Base-by-base conservation (phyloP, 2,888 invertebrate genomes). In the Phymatocera aterrima region DNA sequence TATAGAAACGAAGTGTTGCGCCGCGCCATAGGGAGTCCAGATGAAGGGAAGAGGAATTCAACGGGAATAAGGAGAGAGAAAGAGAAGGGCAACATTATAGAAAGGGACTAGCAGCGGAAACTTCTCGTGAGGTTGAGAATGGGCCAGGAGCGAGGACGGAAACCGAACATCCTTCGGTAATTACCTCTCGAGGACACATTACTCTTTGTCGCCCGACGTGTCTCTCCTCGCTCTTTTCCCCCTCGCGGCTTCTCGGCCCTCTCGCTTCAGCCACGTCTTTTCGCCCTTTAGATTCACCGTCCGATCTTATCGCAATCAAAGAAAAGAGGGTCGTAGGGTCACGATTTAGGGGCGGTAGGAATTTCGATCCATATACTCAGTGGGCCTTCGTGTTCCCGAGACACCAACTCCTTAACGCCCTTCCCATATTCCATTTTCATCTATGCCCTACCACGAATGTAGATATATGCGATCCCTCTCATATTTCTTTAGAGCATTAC, bases 171-270 rank as follows among this genome's bases (percentile, higher is more conserved):
- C 83, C 84, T 83, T 82, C 77, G 82, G 84, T 84, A 84, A 84
- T 84, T 84, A 84, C 83, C 82, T 81, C 79, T 82, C 74, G 82
- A 83, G 82, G 81, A 80, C 80, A 79, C 83, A 84, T 84, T 84
- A 83, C 82, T 84, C 84, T 84, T 84, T 84, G 83, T 83, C 83
- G 81, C 74, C 43, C 24, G 78, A 70, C 70, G 68, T 83, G 84
- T 83, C 83, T 80, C 43, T 24, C 46, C 65, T 54, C 57, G 57
- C 46, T 61, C 54, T 24, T 31, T 43, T 8, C 34, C 18, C 21
- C 34, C 78, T 48, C 8, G n/a, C 65, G n/a, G 15, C 37, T 51
- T 46, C 65, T 18, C 51, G 6, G 31, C n/a, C 34, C 21, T 64
- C 34, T 18, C 15, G 10, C 24, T 51, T 46, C 68, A n/a, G 18